Percentiles rank a stretch among this genome's conserved stretches.
These are phyloP conservation scores for Wiebesia pumilae DNA, from an alignment of 1,140 invertebrate species.

Conservation along the genomic window DNA sequence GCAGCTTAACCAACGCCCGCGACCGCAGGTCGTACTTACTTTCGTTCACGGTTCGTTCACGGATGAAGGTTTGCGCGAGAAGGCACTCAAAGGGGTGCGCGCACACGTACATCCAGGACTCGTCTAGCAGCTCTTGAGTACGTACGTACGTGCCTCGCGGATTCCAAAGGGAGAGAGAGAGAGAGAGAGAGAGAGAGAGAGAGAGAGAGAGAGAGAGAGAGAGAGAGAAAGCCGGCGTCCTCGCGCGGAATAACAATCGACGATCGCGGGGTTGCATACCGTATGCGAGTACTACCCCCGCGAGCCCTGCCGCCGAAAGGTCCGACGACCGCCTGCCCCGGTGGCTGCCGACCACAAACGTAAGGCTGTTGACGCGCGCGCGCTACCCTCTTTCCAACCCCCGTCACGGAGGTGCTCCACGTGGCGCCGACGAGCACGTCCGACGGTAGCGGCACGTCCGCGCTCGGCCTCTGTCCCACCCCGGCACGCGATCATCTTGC, in stretches of 20 bases:
- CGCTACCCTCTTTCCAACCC: conserved; percentile 55
- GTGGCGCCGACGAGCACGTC: conserved; percentile 56
- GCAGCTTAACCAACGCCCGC: too few species aligned
- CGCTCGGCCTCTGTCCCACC: conserved; percentile 10
- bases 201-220: conserved; percentile 17
- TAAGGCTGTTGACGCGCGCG: conserved; percentile 30
- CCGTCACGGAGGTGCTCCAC: conserved; percentile 55
- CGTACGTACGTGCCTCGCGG: background rate
- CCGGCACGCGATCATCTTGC: conserved; percentile 46
- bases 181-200: conserved; percentile 26
- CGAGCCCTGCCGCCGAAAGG: background rate
- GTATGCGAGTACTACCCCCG: conserved; percentile 18
- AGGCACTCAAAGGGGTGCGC: too few species aligned
- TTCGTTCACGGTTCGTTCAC: background rate
- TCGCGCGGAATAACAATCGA: conserved; percentile 62
- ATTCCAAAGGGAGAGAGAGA: background rate
- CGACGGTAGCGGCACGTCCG: conserved; percentile 43
- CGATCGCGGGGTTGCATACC: conserved; percentile 53
- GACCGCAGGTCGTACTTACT: too few species aligned
- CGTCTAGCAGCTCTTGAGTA: background rate
- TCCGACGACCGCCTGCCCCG: background rate
- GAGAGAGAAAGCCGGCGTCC: background rate
- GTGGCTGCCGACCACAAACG: conserved; percentile 5
- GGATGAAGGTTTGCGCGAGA: background rate
- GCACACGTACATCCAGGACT: background rate